Evolutionary conservation across 1,140 invertebrate genomes (phyloP).

Genomic region (Apis florea): DNA sequence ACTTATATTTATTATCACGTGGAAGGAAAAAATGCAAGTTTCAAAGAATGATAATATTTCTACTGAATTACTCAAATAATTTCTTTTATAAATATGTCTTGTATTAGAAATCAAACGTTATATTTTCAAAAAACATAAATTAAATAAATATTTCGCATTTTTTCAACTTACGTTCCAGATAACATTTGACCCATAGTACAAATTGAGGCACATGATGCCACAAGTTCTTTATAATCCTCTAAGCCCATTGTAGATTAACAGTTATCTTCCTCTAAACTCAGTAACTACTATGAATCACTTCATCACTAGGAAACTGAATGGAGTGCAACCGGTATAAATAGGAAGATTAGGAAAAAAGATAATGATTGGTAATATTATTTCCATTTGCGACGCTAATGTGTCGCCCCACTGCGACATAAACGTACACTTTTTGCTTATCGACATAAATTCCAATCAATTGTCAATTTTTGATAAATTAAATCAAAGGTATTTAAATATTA

Average conservation of each 20-base stretch:
- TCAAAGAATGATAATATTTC: not conserved
- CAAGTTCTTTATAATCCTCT: slow-evolving; percentile 77
- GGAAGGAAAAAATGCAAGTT: not conserved
- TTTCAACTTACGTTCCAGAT: slow-evolving; percentile 76
- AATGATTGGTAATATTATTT: slow-evolving; percentile 3
- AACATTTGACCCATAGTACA: slow-evolving; percentile 78
- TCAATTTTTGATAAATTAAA: not conserved
- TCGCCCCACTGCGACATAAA: not conserved
- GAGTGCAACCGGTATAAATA: not conserved
- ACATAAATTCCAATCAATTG: not conserved
- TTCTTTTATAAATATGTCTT: not conserved
- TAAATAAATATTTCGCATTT: not conserved
- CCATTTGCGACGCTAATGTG: not conserved
- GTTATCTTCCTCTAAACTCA: not conserved
- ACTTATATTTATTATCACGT: not conserved
- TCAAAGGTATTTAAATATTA: not conserved
- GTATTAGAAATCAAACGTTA: not conserved
- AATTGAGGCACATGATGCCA: slow-evolving; percentile 72
- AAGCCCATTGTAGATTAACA: slow-evolving; percentile 69
- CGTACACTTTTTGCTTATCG: not conserved
- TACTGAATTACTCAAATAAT: not conserved
- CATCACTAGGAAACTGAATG: not conserved
- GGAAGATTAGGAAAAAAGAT: slow-evolving; percentile 6
- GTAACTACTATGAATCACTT: slow-evolving; percentile 17
- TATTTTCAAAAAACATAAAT: not conserved